These are phyloP conservation scores for Corythaeola cristata DNA, from an alignment of 2,113 vertebrate genomes.

Conservation along the genomic window DNA sequence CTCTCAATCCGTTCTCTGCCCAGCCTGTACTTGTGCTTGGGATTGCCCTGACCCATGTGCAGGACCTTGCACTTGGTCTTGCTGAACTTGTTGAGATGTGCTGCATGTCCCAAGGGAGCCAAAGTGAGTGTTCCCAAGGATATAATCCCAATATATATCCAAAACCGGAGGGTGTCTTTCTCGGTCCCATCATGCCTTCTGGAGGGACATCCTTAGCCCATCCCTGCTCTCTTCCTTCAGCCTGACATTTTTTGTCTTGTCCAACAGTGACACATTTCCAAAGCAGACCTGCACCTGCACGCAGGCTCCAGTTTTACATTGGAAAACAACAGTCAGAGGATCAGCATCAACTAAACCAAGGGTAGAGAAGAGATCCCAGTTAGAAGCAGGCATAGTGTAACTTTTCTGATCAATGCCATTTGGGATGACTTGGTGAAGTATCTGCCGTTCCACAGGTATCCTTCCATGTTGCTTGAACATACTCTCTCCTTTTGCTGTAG, in stretches of 20 bases:
- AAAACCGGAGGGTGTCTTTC: background rate
- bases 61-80: no score
- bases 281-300: background rate
- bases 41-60: no score
- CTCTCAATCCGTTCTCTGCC: no score
- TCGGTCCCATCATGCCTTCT: background rate
- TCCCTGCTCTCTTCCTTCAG: background rate
- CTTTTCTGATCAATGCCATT: background rate
- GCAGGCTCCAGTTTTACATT: background rate
- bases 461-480: accelerated
- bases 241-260: background rate
- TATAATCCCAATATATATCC: background rate
- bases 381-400: background rate
- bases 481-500: background rate
- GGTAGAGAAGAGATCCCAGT: background rate
- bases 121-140: background rate
- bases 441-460: background rate
- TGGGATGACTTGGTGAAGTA: background rate
- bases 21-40: no score
- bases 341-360: background rate
- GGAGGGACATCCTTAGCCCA: background rate
- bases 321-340: background rate
- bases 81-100: background rate
- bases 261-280: background rate
- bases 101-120: no score